These are phyloP conservation scores for Salarias fasciatus DNA, from an alignment of 2,797 vertebrate species.

Conservation along the genomic window DNA sequence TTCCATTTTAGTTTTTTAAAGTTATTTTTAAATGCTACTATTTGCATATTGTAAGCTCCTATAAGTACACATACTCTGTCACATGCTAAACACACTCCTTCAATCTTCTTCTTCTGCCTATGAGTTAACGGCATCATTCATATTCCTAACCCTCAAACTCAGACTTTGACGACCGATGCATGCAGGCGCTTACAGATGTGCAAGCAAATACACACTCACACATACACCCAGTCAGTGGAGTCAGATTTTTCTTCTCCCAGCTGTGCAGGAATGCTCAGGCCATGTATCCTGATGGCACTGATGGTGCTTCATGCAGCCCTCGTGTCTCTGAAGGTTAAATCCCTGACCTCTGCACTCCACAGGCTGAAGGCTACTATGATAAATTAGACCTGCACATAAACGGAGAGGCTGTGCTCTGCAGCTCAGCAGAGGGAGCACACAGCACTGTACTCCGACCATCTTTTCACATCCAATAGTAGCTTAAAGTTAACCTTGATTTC, in stretches of 20 bases:
- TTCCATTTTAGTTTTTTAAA: no score
- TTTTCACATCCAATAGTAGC: conserved; percentile 2
- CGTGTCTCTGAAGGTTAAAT: conserved; percentile 74
- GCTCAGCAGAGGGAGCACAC: neutral
- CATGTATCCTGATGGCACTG: conserved; percentile 77
- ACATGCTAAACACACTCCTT: no score
- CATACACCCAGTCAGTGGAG: conserved; percentile 36
- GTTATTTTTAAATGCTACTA: no score
- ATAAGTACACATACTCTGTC: no score
- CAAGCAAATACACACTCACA: conserved; percentile 34
- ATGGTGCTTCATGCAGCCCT: conserved; percentile 74
- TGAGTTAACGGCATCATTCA: conserved; percentile 45
- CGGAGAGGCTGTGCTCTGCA: neutral
- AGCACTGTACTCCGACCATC: neutral
- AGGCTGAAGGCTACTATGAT: conserved; percentile 49
- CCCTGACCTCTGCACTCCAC: conserved; percentile 58
- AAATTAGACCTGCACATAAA: conserved; percentile 47
- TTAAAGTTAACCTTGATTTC: neutral
- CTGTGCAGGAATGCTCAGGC: conserved; percentile 56
- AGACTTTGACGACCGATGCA: conserved; percentile 43
- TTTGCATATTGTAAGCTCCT: no score
- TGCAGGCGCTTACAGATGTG: conserved; percentile 57
- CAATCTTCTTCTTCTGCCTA: conserved; percentile 5
- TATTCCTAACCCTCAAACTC: conserved; percentile 19
- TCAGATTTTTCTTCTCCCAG: conserved; percentile 48